These are phyloP conservation scores for Anoplopoma fimbria DNA, from an alignment of 2,113 vertebrate genomes.

Conservation along the genomic window DNA sequence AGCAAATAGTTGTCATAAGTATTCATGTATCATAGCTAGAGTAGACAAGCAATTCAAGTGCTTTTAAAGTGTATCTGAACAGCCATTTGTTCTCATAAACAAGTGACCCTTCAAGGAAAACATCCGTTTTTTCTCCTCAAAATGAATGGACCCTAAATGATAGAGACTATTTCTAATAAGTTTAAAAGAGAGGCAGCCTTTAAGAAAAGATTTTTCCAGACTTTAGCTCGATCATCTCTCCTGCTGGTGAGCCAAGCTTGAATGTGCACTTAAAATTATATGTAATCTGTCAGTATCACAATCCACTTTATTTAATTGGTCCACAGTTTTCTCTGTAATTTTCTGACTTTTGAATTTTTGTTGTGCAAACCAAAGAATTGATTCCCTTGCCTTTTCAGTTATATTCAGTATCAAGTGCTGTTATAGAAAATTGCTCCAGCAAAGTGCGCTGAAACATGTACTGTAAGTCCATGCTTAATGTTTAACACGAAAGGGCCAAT, in stretches of 20 bases:
- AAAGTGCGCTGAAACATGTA: conserved; percentile 14
- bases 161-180: not conserved
- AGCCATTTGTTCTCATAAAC: not conserved
- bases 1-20: not conserved
- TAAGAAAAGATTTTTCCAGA: not conserved
- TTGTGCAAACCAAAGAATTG: not conserved
- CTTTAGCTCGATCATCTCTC: not conserved
- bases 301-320: not conserved
- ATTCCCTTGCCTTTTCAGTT: not conserved
- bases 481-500: conserved; percentile 27
- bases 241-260: not conserved
- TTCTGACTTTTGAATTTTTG: not conserved
- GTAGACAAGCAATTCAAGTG: not conserved
- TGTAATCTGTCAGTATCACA: not conserved
- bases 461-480: conserved; percentile 3
- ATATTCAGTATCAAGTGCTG: conserved; percentile 4
- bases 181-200: not conserved
- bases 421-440: conserved; percentile 3
- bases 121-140: not conserved
- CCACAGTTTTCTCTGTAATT: not conserved
- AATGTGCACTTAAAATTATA: not conserved
- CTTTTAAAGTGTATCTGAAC: not conserved
- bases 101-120: not conserved
- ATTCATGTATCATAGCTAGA: not conserved
- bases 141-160: not conserved